phyloP scores from a whole-genome alignment of 2,797 vertebrate species.

The Oreochromis grahami region DNA sequence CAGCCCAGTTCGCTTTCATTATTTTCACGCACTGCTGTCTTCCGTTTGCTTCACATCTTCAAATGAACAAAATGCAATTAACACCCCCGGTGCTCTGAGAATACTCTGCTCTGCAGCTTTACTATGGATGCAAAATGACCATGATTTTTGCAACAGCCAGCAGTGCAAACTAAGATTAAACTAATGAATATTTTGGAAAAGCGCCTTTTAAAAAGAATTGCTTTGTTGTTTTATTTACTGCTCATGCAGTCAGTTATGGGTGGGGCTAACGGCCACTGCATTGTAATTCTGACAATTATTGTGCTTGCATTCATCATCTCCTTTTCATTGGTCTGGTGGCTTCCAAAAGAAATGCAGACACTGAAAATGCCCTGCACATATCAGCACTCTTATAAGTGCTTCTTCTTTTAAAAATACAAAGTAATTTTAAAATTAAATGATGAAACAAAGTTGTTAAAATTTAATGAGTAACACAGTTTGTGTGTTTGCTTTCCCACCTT shows the following conservation, averaged over 20 bases:
- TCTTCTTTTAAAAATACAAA: not conserved
- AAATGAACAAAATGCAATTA: not conserved
- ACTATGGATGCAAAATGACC: not conserved
- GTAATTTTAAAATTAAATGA: not conserved
- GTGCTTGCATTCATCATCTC: not conserved
- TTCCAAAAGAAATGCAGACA: not conserved
- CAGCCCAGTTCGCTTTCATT: constrained; percentile 7
- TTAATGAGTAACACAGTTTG: not conserved
- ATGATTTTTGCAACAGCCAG: not conserved
- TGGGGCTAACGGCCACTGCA: not conserved
- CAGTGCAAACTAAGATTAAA: not conserved
- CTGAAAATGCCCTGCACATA: not conserved
- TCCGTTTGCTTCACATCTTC: not conserved
- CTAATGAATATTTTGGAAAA: not conserved
- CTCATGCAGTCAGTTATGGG: not conserved
- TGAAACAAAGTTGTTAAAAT: not conserved
- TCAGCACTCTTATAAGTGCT: not conserved
- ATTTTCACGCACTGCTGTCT: constrained; percentile 15
- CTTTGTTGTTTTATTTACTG: not conserved
- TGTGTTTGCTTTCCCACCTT: not conserved
- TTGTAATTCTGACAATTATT: not conserved
- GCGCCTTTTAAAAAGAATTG: not conserved
- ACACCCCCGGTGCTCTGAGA: not conserved
- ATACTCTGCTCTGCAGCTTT: not conserved
- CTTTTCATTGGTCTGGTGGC: not conserved